phyloP scores from a whole-genome alignment of 2,888 invertebrate species.

The Teleiodes luculella region DNA sequence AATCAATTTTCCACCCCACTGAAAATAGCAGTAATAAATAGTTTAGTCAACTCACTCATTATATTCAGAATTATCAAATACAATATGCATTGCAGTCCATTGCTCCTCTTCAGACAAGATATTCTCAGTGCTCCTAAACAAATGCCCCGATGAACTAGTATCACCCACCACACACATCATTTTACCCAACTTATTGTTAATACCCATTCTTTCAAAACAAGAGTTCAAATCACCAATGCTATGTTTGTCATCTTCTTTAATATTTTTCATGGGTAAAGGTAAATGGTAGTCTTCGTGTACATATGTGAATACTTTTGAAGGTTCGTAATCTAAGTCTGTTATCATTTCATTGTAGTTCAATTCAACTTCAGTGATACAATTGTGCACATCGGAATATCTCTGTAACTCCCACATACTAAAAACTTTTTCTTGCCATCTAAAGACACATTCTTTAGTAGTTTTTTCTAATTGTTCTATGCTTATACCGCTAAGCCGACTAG shows the following conservation, averaged over 20 bases:
- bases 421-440: constrained; percentile 86
- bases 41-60: constrained; percentile 51
- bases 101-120: constrained; percentile 34
- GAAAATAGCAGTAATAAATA: no score
- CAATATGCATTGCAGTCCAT: constrained; percentile 64
- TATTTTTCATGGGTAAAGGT: constrained; percentile 45
- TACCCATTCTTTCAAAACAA: constrained; percentile 41
- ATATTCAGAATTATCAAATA: constrained; percentile 61
- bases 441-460: constrained; percentile 51
- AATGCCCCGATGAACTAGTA: constrained; percentile 44
- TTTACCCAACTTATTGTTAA: constrained; percentile 34
- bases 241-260: constrained; percentile 24
- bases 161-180: constrained; percentile 28
- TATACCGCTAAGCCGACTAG: constrained; percentile 25
- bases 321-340: constrained; percentile 46
- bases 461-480: constrained; percentile 35
- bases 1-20: no score
- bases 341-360: constrained; percentile 47
- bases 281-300: constrained; percentile 77
- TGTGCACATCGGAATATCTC: constrained; percentile 78
- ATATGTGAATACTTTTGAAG: constrained; percentile 75
- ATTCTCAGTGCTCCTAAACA: constrained; percentile 55
- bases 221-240: constrained; percentile 33
- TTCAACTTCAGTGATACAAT: constrained; percentile 81
- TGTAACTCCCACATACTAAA: constrained; percentile 80